These are phyloP conservation scores for Idris sp. DNA, from an alignment of 1,140 invertebrate species.

Conservation along the genomic window DNA sequence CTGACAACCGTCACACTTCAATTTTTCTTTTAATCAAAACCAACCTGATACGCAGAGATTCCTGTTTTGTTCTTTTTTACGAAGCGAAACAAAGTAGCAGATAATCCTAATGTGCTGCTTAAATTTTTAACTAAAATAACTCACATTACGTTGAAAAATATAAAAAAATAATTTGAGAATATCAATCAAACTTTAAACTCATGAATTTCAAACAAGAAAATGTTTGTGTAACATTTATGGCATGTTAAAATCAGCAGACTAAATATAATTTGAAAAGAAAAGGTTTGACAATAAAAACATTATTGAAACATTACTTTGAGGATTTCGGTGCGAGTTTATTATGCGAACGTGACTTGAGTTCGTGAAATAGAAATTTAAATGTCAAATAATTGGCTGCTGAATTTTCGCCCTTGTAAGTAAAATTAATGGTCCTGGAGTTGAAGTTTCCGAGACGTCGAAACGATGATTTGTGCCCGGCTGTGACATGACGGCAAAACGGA, in stretches of 20 bases:
- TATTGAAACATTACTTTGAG: slow-evolving; percentile 3
- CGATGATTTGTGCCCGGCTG: slow-evolving; percentile 36
- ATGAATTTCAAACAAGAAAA: too few species aligned
- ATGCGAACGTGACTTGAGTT: slow-evolving; percentile 29
- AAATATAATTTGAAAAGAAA: too few species aligned
- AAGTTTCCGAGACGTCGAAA: slow-evolving; percentile 27
- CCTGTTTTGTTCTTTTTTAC: background rate
- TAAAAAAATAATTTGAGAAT: too few species aligned
- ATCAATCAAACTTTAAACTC: too few species aligned
- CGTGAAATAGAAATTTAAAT: slow-evolving; percentile 17
- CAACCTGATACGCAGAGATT: slow-evolving; percentile 10
- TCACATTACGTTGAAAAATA: too few species aligned
- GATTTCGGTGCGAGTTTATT: slow-evolving; percentile 2
- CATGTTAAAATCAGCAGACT: too few species aligned
- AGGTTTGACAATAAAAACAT: too few species aligned
- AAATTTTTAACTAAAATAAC: too few species aligned
- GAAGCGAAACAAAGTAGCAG: background rate
- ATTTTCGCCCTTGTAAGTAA: slow-evolving; percentile 39
- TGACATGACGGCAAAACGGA: slow-evolving; percentile 27
- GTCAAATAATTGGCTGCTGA: slow-evolving; percentile 33
- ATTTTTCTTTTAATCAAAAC: slow-evolving; percentile 47
- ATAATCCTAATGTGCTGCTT: slow-evolving; percentile 1
- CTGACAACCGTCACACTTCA: slow-evolving; percentile 43
- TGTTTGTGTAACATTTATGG: too few species aligned
- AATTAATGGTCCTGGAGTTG: slow-evolving; percentile 24